Base-by-base conservation (phyloP, 2,113 vertebrate species). In the Rhabdomys dilectus region DNA sequence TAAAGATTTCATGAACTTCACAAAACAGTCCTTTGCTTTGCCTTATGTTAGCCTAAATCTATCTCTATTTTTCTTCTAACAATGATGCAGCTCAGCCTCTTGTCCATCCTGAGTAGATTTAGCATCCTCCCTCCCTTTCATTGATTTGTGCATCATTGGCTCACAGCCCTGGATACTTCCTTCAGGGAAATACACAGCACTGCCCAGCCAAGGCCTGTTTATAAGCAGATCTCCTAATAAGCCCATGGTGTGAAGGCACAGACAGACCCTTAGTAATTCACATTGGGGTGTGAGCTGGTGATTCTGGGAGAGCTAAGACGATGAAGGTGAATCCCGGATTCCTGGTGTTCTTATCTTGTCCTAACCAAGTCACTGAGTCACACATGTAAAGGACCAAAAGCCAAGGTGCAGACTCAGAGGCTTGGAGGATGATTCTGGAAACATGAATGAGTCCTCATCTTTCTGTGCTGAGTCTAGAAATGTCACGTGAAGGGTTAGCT, bases 391-490 rank as follows among this genome's bases (percentile, higher is more conserved):
- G 19, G 45, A 48, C 22, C 64, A 51, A 53, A 87, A 36, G 31
- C 31, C 7, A 22, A 86, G 60, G 9, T 31, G 26, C 42, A 95
- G 96, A 42, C 34, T 12, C 3, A 45, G 72, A 29, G 76, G 77
- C 6, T 9, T 70, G 82, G 80, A 90, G 60, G 88, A 11, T 56
- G 26, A 84, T 93, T 96, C 96, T 95, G 97, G 89, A 81, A 89
- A 75, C 91, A 91, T 94, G 96, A 97, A 97, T 97, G 92, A 76
- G 81, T 45, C 97, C 96, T 93, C 96, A 22, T 93, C 97, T 98
- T 97, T 97, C 94, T 95, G 85, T 84, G 89, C 12, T 16, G 39
- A 31, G 21, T 60, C 70, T 92, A 90, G 93, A 90, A 89, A 51
- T 77, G 42, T 72, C 42, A 75, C 60, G 58, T 39, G 81, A 80